phyloP scores from a whole-genome alignment of 2,888 invertebrate species.

The Hyposoter dolosus region DNA sequence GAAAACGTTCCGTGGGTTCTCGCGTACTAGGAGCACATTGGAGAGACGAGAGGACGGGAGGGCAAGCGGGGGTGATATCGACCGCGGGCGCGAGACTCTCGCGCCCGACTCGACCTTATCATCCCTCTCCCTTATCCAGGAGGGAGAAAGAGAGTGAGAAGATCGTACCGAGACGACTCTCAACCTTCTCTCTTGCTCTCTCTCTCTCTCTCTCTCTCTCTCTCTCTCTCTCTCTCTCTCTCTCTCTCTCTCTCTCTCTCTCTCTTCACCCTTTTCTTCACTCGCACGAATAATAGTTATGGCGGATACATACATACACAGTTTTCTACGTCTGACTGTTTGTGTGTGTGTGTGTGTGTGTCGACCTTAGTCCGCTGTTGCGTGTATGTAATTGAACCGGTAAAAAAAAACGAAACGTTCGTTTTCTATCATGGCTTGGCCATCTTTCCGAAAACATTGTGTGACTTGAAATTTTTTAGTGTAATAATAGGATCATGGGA shows the following conservation, averaged over 20 bases:
- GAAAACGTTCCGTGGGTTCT: slow-evolving; percentile 28
- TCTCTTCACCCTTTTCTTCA: slow-evolving; percentile 37
- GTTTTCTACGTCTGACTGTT: background rate
- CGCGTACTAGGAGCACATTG: background rate
- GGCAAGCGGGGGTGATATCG: slow-evolving; percentile 58
- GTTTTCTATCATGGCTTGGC: background rate
- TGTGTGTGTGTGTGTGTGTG: background rate
- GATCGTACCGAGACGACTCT: slow-evolving; percentile 48
- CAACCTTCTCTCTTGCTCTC: slow-evolving; percentile 34
- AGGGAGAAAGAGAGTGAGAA: slow-evolving; percentile 27
- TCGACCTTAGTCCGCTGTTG: background rate
- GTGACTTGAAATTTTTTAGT: background rate
- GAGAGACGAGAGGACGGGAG: slow-evolving; percentile 10
- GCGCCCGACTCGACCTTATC: slow-evolving; percentile 46
- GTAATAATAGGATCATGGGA: background rate
- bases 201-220: slow-evolving; percentile 27
- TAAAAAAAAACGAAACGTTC: background rate
- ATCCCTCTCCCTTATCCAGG: slow-evolving; percentile 34
- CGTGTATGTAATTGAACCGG: background rate
- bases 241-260: slow-evolving; percentile 27
- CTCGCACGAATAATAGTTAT: slow-evolving; percentile 46
- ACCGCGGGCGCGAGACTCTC: slow-evolving; percentile 59
- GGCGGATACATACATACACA: slow-evolving; percentile 17
- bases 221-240: slow-evolving; percentile 26
- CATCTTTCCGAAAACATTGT: background rate